Conservation (phyloP, 2,888 invertebrate species). For the Arge pagana region DNA sequence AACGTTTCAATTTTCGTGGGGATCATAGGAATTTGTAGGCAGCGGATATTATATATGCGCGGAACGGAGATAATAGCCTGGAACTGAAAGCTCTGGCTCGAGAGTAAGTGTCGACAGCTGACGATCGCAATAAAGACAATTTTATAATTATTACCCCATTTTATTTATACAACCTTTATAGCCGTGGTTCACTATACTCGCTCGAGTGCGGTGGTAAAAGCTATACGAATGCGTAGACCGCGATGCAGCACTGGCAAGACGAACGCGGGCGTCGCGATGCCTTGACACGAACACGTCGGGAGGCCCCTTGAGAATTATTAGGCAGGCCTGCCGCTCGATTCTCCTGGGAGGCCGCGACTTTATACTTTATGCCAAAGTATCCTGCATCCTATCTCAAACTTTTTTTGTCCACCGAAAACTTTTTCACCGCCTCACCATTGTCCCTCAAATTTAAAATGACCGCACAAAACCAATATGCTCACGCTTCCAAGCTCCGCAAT, state of each 20-base stretch:
- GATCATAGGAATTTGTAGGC: too few species aligned
- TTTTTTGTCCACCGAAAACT: not conserved
- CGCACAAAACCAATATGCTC: too few species aligned
- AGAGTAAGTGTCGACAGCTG: slow-evolving; percentile 41
- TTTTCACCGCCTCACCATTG: too few species aligned
- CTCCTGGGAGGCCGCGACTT: slow-evolving; percentile 25
- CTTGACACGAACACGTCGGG: slow-evolving; percentile 52
- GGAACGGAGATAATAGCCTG: too few species aligned
- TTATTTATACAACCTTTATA: slow-evolving; percentile 48
- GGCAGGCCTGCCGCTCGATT: slow-evolving; percentile 41
- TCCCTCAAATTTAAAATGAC: too few species aligned
- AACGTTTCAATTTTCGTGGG: too few species aligned
- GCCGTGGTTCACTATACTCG: slow-evolving; percentile 31
- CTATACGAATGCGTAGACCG: slow-evolving; percentile 18
- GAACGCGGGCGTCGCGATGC: slow-evolving; percentile 51
- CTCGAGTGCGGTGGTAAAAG: slow-evolving; percentile 33
- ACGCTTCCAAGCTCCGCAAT: too few species aligned
- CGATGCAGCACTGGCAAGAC: slow-evolving; percentile 38
- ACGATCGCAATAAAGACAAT: slow-evolving; percentile 33
- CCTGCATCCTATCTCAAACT: slow-evolving; percentile 22
- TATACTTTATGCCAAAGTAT: slow-evolving; percentile 23
- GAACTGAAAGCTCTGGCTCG: too few species aligned
- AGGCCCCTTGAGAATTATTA: slow-evolving; percentile 52
- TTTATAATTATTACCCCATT: slow-evolving; percentile 39
- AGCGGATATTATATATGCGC: too few species aligned